Conservation (phyloP, 2,888 invertebrate species). For the Andrena chrysosceles region DNA sequence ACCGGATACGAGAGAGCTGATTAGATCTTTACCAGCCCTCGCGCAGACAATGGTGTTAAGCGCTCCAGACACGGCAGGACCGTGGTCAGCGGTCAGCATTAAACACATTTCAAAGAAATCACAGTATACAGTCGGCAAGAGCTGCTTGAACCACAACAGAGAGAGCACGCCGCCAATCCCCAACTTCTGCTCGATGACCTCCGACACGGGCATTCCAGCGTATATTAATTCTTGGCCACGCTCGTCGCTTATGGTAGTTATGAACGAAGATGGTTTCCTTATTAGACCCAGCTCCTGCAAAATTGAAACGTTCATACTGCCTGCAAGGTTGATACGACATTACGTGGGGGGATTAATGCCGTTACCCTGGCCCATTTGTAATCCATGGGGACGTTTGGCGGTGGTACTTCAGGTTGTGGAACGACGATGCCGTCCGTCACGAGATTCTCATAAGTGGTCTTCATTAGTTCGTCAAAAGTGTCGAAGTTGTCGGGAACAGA, state of each 20-base stretch:
- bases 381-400: constrained; percentile 99
- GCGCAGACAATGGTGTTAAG: constrained; percentile 99
- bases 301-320: constrained; percentile 28
- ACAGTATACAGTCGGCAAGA: constrained; percentile 96
- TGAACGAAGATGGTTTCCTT: constrained; percentile 99
- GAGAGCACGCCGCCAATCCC: constrained; percentile 99
- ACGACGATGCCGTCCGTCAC: constrained; percentile 94
- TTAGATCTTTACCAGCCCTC: constrained; percentile 98
- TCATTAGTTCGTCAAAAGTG: constrained; percentile 92
- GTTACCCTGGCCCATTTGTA: constrained; percentile 97
- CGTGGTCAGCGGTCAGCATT: constrained; percentile 99
- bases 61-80: constrained; percentile 99
- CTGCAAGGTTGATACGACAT: background rate
- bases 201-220: constrained; percentile 96
- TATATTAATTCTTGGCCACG: constrained; percentile 98
- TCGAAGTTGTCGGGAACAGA: constrained; percentile 97
- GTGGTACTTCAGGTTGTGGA: constrained; percentile 96
- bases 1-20: constrained; percentile 98
- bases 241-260: constrained; percentile 99
- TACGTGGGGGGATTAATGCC: constrained; percentile 43
- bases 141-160: constrained; percentile 99
- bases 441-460: constrained; percentile 90
- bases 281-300: constrained; percentile 96
- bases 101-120: constrained; percentile 99
- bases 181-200: constrained; percentile 96